These are phyloP conservation scores for Bradysia coprophila DNA, from an alignment of 1,140 invertebrate genomes.

Conservation along the genomic window DNA sequence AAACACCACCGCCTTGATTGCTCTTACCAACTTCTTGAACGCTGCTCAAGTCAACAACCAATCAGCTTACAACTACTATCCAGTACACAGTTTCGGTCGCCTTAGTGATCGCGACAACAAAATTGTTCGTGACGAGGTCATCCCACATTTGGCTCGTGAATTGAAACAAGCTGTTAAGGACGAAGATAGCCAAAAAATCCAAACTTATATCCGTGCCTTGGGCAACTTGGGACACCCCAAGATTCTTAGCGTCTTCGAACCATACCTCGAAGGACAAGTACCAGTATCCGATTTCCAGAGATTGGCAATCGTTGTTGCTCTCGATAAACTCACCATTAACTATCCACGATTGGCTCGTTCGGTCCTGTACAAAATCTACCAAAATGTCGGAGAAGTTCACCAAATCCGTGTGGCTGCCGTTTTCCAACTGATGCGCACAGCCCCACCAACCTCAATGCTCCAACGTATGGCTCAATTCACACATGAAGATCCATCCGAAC, in stretches of 20 bases:
- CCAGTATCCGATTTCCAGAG: conserved; percentile 32
- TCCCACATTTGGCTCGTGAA: conserved; percentile 32
- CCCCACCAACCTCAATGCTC: conserved; percentile 37
- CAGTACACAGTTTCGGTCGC: conserved; percentile 36
- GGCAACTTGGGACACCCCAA: conserved; percentile 37
- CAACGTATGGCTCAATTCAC: conserved; percentile 47
- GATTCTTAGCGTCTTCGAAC: conserved; percentile 36
- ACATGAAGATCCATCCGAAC: conserved; percentile 33
- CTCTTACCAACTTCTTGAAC: conserved; percentile 36
- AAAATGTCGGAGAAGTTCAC: conserved; percentile 37
- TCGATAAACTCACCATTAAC: conserved; percentile 27
- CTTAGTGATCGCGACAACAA: conserved; percentile 26
- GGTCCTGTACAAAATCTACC: conserved; percentile 42
- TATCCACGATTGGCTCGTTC: conserved; percentile 29
- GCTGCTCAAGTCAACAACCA: conserved; percentile 32
- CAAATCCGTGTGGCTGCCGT: conserved; percentile 44
- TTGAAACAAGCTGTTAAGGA: conserved; percentile 30
- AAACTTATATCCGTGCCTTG: conserved; percentile 37
- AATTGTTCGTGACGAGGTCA: conserved; percentile 30
- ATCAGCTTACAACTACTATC: conserved; percentile 36
- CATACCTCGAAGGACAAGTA: conserved; percentile 42
- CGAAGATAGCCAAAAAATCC: conserved; percentile 30
- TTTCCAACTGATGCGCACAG: conserved; percentile 30
- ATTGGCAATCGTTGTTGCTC: conserved; percentile 32
- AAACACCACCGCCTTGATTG: conserved; percentile 30